A percentile compares a stretch with the other conserved stretches of the same genome.
These are phyloP conservation scores for Anastrepha obliqua DNA, from an alignment of 1,140 invertebrate species.

Conservation along the genomic window DNA sequence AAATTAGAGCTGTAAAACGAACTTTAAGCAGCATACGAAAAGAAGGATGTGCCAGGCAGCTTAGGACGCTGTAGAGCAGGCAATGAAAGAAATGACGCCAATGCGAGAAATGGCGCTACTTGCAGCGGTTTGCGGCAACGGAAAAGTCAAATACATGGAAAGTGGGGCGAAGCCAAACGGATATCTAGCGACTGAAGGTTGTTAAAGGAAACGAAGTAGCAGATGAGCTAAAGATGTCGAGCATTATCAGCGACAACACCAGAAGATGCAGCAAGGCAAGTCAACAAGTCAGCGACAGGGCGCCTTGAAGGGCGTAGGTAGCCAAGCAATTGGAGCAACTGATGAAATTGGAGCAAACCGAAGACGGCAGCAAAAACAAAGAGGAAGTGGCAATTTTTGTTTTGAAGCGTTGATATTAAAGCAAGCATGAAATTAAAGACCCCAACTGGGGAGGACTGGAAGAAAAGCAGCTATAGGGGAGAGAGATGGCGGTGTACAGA, in stretches of 20 bases:
- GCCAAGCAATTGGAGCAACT: not conserved
- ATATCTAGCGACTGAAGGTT: not conserved
- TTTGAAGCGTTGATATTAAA: slow-evolving; percentile 7
- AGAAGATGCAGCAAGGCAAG: not conserved
- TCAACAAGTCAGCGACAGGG: slow-evolving; percentile 4
- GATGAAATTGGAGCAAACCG: slow-evolving; percentile 28
- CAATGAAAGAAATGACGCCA: not conserved
- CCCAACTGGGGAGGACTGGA: not conserved
- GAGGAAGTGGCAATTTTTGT: not conserved
- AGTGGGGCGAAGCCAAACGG: not conserved
- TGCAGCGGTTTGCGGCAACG: slow-evolving; percentile 27
- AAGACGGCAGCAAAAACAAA: not conserved
- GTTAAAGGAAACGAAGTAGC: slow-evolving; percentile 17
- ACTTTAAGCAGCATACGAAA: slow-evolving; percentile 12
- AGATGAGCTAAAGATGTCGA: not conserved
- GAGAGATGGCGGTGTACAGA: not conserved
- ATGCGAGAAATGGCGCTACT: slow-evolving; percentile 28
- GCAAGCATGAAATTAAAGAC: slow-evolving; percentile 48
- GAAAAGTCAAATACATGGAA: not conserved
- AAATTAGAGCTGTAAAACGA: slow-evolving; percentile 49
- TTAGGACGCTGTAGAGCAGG: not conserved
- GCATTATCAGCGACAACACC: not conserved
- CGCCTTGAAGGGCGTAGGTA: not conserved
- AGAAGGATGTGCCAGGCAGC: not conserved
- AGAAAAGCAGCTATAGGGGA: not conserved